Conservation (phyloP, 2,113 vertebrate species). For the Neogobius melanostomus region DNA sequence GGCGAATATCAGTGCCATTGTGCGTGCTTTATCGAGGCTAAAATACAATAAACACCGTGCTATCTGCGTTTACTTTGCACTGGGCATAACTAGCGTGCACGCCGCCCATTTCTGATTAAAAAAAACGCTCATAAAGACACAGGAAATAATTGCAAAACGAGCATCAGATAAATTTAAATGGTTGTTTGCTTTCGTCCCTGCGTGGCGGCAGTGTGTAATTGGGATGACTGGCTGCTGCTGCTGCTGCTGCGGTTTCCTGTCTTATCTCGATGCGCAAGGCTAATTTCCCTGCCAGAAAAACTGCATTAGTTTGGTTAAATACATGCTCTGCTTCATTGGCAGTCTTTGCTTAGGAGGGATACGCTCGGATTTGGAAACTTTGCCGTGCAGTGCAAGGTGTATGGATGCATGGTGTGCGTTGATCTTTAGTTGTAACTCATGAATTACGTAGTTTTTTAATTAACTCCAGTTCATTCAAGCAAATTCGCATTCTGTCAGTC, state of each 20-base stretch:
- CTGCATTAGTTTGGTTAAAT: background rate
- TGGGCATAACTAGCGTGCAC: background rate
- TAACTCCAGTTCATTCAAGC: background rate
- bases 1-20: background rate
- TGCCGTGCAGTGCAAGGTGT: slow-evolving; percentile 22
- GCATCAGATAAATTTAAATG: slow-evolving; percentile 54
- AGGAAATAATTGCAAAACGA: slow-evolving; percentile 43
- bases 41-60: background rate
- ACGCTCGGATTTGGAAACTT: background rate
- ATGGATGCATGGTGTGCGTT: background rate
- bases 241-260: slow-evolving; percentile 35
- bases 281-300: background rate
- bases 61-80: background rate
- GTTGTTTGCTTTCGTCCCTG: slow-evolving; percentile 41
- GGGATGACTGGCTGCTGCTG: slow-evolving; percentile 38
- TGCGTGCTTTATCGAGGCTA: background rate
- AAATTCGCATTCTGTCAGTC: background rate
- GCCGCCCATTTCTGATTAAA: background rate
- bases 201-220: slow-evolving; percentile 32
- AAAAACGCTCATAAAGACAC: slow-evolving; percentile 15
- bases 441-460: background rate
- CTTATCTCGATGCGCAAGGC: slow-evolving; percentile 6
- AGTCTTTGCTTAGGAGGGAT: background rate
- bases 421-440: background rate
- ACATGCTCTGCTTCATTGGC: background rate